phyloP scores from a whole-genome alignment of 2,113 vertebrate species.

The Oceanodroma tethys region DNA sequence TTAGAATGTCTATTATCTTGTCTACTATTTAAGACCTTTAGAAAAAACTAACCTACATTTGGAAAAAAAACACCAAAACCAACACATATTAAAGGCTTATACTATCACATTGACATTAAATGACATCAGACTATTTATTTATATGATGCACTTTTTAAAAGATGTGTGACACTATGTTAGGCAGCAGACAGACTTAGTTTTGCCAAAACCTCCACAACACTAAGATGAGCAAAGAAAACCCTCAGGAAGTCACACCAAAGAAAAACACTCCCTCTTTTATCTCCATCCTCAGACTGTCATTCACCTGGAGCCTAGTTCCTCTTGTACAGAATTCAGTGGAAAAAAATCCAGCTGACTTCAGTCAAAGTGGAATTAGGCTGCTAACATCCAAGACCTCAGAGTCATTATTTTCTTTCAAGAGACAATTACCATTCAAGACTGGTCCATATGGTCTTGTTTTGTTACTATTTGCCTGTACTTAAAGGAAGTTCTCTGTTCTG shows the following conservation, averaged over 20 bases:
- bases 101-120: neutral
- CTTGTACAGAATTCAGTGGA: neutral
- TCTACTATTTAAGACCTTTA: neutral
- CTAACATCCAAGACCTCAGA: neutral
- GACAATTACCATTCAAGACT: neutral
- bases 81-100: neutral
- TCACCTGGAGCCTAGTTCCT: neutral
- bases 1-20: neutral
- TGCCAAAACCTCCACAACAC: neutral
- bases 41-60: neutral
- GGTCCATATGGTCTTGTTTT: neutral
- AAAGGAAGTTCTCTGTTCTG: neutral
- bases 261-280: neutral
- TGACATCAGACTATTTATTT: neutral
- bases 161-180: accelerated
- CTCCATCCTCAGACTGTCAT: neutral
- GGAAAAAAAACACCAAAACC: neutral
- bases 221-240: neutral
- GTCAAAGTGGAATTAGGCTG: neutral
- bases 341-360: neutral
- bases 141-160: neutral
- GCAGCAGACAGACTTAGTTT: neutral
- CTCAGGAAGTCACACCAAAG: neutral
- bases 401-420: neutral
- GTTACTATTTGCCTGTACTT: neutral